Base-by-base conservation (phyloP, 1,140 invertebrate genomes). In the Formica selysi region DNA sequence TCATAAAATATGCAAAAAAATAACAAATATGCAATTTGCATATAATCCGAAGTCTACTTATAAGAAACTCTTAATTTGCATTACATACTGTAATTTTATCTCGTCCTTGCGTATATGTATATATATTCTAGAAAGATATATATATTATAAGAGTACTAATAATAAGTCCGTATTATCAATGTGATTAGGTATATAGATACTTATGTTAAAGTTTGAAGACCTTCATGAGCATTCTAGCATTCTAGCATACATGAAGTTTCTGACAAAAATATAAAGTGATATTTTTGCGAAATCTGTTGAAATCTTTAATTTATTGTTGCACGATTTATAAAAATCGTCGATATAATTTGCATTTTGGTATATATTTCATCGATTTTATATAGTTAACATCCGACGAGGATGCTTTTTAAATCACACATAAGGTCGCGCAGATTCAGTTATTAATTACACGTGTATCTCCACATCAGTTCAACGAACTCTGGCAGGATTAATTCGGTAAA, bases 401-500 rank as follows among this genome's bases (percentile, higher is more conserved):
- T n/a, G n/a, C 32, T 2, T 41, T 41, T 61, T 44, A 16, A 26
- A 36, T 51, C 64, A 29, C 2, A 16, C 22, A 44, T 19, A 38
- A 38, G n/a, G 59, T 59, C 48, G 32, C n/a, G 48, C 4, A 16
- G 48, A 41, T 71, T 64, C 64, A 80, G 10, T 80, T 80, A 59
- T 70, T 59, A 80, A 80, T 80, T 80, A 70, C 48, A 48, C 62
- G 36, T 70, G 59, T 84, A 89, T 89, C 76, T 44, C 11, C 79
- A 41, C 70, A 87, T 38, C 48, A 84, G 88, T 90, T 90, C 86
- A 81, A 90, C 57, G 89, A 90, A 90, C 89, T 68, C 78, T n/a
- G 22, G 38, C 79, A 59, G 79, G 89, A 89, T 90, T 90, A 90
- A 90, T 90, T 90, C 59, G 88, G 57, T 36, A 85, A 80, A 83